phyloP scores from a whole-genome alignment of 1,140 invertebrate species.

The Leptinotarsa undecemlineata region DNA sequence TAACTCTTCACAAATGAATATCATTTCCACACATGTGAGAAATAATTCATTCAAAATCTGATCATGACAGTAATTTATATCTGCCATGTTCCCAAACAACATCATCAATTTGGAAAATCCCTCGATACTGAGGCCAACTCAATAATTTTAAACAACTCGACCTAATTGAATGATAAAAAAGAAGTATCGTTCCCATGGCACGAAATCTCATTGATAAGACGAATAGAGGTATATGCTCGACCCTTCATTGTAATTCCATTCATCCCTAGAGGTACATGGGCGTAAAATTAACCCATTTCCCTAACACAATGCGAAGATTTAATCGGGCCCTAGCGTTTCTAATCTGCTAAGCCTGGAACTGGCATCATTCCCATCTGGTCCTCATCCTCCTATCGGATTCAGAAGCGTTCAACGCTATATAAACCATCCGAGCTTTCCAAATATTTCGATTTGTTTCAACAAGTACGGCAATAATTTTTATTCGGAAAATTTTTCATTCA shows the following conservation, averaged over 20 bases:
- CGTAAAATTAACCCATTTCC: slow-evolving; percentile 50
- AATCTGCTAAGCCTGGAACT: slow-evolving; percentile 35
- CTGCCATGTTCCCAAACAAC: neutral
- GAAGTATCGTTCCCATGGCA: neutral
- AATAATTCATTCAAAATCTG: no score
- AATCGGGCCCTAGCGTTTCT: slow-evolving; percentile 41
- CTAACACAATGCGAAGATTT: slow-evolving; percentile 47
- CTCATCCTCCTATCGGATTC: slow-evolving; percentile 18
- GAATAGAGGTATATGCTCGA: slow-evolving; percentile 20
- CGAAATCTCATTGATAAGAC: slow-evolving; percentile 31
- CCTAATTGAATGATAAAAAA: slow-evolving; percentile 27
- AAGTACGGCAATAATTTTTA: neutral
- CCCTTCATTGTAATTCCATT: slow-evolving; percentile 47
- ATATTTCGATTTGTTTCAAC: neutral
- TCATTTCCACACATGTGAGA: no score
- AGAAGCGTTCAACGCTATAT: slow-evolving; percentile 10
- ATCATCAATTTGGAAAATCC: neutral
- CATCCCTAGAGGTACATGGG: slow-evolving; percentile 47
- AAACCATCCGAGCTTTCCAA: neutral
- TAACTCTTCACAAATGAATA: no score
- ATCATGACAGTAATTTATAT: no score
- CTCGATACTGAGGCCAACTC: neutral
- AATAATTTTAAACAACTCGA: slow-evolving; percentile 17
- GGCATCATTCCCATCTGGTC: slow-evolving; percentile 34
- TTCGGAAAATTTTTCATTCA: no score